Conservation (phyloP, 2,888 invertebrate species). For the Branchipolynoe longqiensis region DNA sequence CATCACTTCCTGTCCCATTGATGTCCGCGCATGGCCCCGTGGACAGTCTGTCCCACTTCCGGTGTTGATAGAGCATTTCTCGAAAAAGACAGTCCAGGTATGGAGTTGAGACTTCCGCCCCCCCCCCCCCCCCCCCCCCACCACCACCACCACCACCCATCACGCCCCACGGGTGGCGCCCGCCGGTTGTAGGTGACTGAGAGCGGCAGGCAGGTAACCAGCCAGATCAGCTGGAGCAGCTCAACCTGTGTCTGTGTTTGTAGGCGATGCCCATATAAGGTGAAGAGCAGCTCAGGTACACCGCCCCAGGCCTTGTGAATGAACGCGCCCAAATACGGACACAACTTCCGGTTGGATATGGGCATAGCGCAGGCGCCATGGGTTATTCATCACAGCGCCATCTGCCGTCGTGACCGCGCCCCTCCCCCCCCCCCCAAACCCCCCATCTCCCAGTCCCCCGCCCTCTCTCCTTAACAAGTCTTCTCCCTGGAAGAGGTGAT, state of each 20-base stretch:
- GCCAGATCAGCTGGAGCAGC: no score
- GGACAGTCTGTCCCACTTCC: no score
- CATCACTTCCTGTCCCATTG: no score
- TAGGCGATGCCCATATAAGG: constrained; percentile 14
- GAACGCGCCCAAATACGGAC: background rate
- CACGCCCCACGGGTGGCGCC: background rate
- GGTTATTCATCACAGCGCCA: background rate
- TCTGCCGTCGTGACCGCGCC: background rate
- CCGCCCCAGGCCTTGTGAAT: background rate
- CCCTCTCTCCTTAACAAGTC: background rate
- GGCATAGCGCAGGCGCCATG: background rate
- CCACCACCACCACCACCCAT: background rate
- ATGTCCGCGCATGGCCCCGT: no score
- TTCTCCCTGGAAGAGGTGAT: background rate
- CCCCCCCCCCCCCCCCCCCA: constrained; percentile 4
- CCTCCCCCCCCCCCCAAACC: background rate
- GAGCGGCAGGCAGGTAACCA: no score
- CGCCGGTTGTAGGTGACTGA: background rate
- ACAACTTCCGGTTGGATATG: background rate
- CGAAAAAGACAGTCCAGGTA: no score
- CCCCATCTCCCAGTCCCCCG: background rate
- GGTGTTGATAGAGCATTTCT: no score
- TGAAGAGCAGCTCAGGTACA: background rate
- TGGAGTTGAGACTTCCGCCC: background rate
- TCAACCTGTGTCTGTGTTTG: constrained; percentile 3